Conservation (phyloP, 2,113 vertebrate species). For the Dicrurus megarhynchus region DNA sequence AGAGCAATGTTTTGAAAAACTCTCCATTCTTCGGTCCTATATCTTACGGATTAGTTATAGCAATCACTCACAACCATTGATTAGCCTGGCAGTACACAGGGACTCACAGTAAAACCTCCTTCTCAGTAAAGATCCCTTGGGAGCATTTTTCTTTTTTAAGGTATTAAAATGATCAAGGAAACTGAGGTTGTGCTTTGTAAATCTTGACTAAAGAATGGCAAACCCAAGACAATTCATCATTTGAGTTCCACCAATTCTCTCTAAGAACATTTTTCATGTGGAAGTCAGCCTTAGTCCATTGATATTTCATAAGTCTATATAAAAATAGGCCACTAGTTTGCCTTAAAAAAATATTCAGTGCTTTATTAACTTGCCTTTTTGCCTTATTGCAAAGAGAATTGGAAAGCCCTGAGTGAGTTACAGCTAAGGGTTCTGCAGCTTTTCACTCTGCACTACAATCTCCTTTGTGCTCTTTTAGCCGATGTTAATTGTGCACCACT, state of each 20-base stretch:
- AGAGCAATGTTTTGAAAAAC: neutral
- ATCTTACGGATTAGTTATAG: neutral
- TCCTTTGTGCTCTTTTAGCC: neutral
- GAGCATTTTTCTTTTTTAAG: neutral
- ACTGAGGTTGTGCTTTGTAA: neutral
- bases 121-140: neutral
- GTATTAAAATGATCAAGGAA: neutral
- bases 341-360: neutral
- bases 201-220: neutral
- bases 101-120: neutral
- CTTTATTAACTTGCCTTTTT: neutral
- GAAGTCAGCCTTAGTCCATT: neutral
- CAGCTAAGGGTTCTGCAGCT: neutral
- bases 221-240: neutral
- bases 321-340: neutral
- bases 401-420: neutral
- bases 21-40: neutral
- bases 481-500: neutral
- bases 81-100: fast-evolving
- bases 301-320: neutral
- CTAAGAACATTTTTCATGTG: neutral
- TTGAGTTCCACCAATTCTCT: neutral
- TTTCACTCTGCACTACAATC: neutral
- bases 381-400: neutral
- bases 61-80: neutral